Conservation (phyloP, 2,797 vertebrate genomes). For the Argentina silus region DNA sequence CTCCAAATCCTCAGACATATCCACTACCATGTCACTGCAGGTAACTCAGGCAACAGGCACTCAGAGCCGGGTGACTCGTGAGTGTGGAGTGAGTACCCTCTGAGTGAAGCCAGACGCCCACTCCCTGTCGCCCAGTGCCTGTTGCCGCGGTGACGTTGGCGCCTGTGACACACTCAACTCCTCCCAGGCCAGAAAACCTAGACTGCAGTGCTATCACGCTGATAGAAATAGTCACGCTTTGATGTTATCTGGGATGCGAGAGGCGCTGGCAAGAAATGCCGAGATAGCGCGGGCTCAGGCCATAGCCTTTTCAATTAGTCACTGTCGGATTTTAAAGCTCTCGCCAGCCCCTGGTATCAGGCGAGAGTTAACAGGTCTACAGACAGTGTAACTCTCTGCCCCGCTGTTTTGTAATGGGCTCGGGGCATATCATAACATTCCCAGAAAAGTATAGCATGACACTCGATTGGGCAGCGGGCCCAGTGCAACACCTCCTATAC, state of each 20-base stretch:
- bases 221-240: constrained; percentile 75
- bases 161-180: constrained; percentile 64
- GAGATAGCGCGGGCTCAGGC: constrained; percentile 46
- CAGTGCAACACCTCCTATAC: constrained; percentile 13
- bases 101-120: constrained; percentile 67
- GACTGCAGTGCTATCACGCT: constrained; percentile 55
- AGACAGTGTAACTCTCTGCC: constrained; percentile 14
- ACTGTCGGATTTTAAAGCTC: constrained; percentile 29
- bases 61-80: constrained; percentile 53
- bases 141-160: constrained; percentile 53
- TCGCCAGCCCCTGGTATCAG: constrained; percentile 46
- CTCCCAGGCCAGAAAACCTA: constrained; percentile 30
- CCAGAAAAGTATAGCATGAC: constrained; percentile 24
- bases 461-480: constrained; percentile 8
- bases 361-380: constrained; percentile 32
- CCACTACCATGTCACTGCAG: constrained; percentile 43
- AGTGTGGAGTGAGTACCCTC: constrained; percentile 57
- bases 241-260: constrained; percentile 66
- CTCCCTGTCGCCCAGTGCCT: constrained; percentile 53
- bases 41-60: constrained; percentile 52
- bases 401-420: constrained; percentile 11
- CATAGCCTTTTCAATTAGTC: constrained; percentile 50
- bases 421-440: constrained; percentile 33
- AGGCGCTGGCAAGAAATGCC: constrained; percentile 49
- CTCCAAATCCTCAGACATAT: constrained; percentile 19